Conservation (phyloP, 2,113 vertebrate species). For the Peucedramus taeniatus region DNA sequence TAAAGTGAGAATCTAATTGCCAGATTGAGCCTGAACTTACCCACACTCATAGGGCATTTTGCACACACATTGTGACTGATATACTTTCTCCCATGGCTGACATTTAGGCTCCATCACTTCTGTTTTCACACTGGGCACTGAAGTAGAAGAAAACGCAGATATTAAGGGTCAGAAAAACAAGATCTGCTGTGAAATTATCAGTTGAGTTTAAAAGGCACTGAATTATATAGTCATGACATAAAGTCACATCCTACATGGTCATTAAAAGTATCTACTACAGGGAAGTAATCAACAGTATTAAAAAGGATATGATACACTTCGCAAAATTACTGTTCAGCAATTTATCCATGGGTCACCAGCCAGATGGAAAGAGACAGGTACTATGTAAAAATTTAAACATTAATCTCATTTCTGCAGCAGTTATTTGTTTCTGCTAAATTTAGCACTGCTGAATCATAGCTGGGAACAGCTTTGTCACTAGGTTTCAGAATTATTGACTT, state of each 20-base stretch:
- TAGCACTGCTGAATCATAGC: neutral
- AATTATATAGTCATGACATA: neutral
- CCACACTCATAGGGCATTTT: constrained; percentile 85
- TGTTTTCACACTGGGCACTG: constrained; percentile 39
- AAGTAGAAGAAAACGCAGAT: neutral
- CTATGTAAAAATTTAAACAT: neutral
- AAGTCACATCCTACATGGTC: neutral
- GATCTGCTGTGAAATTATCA: neutral
- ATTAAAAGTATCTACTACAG: neutral
- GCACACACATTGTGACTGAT: constrained; percentile 80
- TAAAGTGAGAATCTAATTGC: neutral
- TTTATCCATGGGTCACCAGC: neutral
- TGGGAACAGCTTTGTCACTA: neutral
- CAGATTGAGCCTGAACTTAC: constrained; percentile 71
- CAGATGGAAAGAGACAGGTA: neutral
- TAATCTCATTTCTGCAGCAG: neutral
- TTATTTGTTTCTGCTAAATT: neutral
- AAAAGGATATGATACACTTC: neutral
- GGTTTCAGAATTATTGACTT: neutral
- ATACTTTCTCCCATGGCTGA: constrained; percentile 82
- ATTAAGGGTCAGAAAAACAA: neutral
- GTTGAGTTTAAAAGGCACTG: neutral
- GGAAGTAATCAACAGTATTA: neutral
- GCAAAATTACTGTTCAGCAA: neutral
- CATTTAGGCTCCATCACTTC: constrained; percentile 66